A percentile compares a stretch with the other conserved stretches of the same genome.
Conservation (phyloP, 2,113 vertebrate genomes). For the Ascaphus truei region DNA sequence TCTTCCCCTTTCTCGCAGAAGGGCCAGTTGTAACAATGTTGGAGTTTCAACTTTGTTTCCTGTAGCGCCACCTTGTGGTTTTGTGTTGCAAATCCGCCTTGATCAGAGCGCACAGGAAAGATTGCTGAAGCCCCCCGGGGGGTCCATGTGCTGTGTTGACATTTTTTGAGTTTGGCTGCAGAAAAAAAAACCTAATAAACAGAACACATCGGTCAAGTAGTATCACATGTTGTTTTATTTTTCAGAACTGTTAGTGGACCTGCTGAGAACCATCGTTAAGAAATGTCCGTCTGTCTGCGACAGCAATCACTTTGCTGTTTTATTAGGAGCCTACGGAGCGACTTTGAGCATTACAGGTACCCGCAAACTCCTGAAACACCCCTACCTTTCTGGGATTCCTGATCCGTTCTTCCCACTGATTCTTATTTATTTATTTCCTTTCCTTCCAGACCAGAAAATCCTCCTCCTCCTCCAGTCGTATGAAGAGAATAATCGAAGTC, state of each 20-base stretch:
- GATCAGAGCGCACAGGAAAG: no score
- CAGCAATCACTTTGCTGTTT: slow-evolving; percentile 75
- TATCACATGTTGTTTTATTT: not conserved
- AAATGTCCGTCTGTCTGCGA: slow-evolving; percentile 73
- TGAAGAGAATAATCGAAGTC: slow-evolving; percentile 78
- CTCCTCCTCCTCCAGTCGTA: slow-evolving; percentile 83
- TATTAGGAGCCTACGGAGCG: slow-evolving; percentile 87
- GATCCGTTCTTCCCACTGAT: no score
- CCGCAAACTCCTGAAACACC: not conserved
- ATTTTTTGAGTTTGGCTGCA: no score
- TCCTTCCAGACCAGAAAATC: slow-evolving; percentile 83
- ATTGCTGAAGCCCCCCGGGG: no score
- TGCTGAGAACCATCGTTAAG: slow-evolving; percentile 74
- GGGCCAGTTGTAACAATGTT: no score
- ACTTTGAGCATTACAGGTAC: slow-evolving; percentile 75
- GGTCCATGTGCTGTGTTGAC: no score
- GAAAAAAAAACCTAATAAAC: no score
- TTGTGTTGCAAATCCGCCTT: no score
- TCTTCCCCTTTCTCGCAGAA: no score
- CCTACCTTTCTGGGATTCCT: no score
- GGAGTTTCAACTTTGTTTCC: no score
- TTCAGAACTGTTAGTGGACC: slow-evolving; percentile 76
- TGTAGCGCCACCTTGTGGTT: no score
- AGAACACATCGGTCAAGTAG: not conserved
- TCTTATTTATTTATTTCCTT: slow-evolving; percentile 6